Evolutionary conservation across 2,113 vertebrate species (phyloP).

Genomic region (Nansenia antarctica): DNA sequence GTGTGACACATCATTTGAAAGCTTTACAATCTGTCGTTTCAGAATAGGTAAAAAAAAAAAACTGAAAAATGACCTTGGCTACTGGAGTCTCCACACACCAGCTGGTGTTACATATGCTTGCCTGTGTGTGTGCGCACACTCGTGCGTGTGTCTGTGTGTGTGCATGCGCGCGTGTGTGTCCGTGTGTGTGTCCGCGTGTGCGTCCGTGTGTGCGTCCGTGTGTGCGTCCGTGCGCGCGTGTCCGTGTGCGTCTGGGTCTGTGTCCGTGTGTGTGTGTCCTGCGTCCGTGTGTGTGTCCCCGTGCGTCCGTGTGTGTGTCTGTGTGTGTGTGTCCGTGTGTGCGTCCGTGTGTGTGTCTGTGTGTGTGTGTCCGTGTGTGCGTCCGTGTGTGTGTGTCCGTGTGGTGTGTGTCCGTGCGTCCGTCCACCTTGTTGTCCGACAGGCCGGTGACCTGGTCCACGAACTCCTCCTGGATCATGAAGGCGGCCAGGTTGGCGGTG

Average conservation of each 20-base stretch:
- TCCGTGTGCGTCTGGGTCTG: slow-evolving; percentile 17
- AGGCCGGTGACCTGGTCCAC: slow-evolving; percentile 98
- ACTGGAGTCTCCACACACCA: slow-evolving; percentile 48
- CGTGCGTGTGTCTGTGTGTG: slow-evolving; percentile 2
- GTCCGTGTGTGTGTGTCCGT: slow-evolving; percentile 7
- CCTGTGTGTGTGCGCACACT: slow-evolving; percentile 13
- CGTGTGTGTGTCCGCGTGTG: slow-evolving; percentile 39
- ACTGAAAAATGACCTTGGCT: no score
- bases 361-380: not conserved
- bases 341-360: not conserved
- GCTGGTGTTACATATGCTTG: slow-evolving; percentile 42
- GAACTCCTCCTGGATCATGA: slow-evolving; percentile 99
- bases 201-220: not conserved
- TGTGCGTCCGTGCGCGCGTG: not conserved
- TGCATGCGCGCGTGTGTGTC: slow-evolving; percentile 51
- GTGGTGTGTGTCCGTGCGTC: not conserved
- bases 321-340: slow-evolving; percentile 27
- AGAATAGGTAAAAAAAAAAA: no score
- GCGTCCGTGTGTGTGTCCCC: slow-evolving; percentile 1
- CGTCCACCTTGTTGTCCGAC: slow-evolving; percentile 95
- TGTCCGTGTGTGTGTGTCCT: not conserved
- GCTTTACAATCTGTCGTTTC: no score
- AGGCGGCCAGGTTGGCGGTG: slow-evolving; percentile 97
- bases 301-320: slow-evolving; percentile 3
- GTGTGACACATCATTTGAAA: no score